These are phyloP conservation scores for Rhadina sibilatrix DNA, from an alignment of 2,113 vertebrate species.

Conservation along the genomic window DNA sequence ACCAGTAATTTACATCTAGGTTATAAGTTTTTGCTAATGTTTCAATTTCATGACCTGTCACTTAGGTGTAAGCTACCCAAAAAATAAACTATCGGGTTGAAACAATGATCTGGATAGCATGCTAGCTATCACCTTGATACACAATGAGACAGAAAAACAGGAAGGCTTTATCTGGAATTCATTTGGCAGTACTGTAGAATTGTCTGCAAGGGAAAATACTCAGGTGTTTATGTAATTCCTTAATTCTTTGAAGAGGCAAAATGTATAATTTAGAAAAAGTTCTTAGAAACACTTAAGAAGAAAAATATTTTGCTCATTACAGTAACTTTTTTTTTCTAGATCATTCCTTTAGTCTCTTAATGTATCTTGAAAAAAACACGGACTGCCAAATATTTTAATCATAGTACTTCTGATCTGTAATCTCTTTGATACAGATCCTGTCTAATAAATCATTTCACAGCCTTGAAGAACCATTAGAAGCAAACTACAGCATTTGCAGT, in stretches of 20 bases:
- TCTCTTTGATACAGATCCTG: neutral
- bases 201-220: slow-evolving; percentile 1
- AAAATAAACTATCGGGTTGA: neutral
- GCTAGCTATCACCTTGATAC: neutral
- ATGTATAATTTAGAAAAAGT: neutral
- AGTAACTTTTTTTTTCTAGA: neutral
- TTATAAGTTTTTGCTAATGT: neutral
- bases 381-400: slow-evolving; percentile 25
- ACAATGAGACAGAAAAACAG: neutral
- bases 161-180: neutral
- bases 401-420: neutral
- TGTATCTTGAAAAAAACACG: neutral
- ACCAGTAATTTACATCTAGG: neutral
- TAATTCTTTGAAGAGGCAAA: neutral
- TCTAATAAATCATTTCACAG: slow-evolving; percentile 7
- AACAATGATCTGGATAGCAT: neutral
- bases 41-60: neutral
- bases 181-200: neutral
- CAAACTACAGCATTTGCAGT: neutral
- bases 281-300: neutral
- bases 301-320: neutral
- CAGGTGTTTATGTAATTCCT: neutral
- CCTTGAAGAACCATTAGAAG: neutral
- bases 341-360: neutral
- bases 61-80: neutral